Conservation (phyloP, 2,113 vertebrate species). For the Pseudorectes ferrugineus region DNA sequence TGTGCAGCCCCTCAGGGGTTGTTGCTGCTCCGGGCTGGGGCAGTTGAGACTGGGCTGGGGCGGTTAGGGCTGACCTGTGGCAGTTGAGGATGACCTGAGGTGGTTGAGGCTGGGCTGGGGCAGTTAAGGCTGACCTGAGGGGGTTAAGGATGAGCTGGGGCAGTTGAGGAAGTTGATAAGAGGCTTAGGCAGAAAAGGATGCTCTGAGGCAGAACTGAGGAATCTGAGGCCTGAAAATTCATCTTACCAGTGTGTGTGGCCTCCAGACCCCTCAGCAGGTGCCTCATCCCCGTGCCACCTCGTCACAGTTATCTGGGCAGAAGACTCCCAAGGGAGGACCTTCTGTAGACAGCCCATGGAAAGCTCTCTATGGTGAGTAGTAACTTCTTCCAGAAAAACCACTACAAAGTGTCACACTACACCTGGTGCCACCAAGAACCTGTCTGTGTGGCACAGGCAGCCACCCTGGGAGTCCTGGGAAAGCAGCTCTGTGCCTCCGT, state of each 20-base stretch:
- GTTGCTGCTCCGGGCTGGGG: not conserved
- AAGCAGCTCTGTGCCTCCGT: not conserved
- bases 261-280: not conserved
- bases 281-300: fast-evolving
- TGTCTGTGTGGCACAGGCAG: not conserved
- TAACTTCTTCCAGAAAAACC: not conserved
- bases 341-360: not conserved
- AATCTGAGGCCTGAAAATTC: not conserved
- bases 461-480: not conserved
- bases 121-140: not conserved
- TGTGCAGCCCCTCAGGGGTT: fast-evolving
- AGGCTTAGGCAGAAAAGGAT: not conserved
- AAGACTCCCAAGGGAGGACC: not conserved
- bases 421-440: not conserved
- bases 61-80: fast-evolving
- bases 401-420: not conserved
- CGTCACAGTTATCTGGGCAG: fast-evolving
- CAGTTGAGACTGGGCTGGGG: not conserved
- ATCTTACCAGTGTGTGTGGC: not conserved
- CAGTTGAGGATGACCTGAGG: not conserved
- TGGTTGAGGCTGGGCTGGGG: not conserved
- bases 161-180: not conserved
- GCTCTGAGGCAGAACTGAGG: not conserved
- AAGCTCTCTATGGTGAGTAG: not conserved
- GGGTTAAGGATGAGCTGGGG: not conserved